phyloP scores from a whole-genome alignment of 2,888 invertebrate species.

The Drosophila phalerata region DNA sequence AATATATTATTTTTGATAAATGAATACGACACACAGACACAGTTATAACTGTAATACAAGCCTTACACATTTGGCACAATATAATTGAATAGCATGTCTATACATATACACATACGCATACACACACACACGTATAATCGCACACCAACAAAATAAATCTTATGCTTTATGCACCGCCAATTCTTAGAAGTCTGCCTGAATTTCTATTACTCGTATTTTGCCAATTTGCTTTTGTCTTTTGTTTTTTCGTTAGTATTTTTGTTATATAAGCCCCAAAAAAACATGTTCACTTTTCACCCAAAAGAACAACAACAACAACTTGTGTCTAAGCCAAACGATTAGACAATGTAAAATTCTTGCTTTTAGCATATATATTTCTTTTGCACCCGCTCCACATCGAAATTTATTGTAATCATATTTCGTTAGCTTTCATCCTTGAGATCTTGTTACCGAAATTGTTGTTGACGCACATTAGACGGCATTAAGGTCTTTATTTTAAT shows the following conservation, averaged over 20 bases:
- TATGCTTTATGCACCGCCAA: conserved; percentile 65
- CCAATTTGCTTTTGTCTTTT: conserved; percentile 27
- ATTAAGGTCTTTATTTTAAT: conserved; percentile 57
- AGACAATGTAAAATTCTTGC: conserved; percentile 36
- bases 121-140: conserved; percentile 4
- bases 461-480: conserved; percentile 45
- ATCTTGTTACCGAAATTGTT: conserved; percentile 33
- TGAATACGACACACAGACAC: conserved; percentile 64
- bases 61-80: conserved; percentile 29
- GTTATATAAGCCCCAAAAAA: conserved; percentile 20
- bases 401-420: conserved; percentile 46
- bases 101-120: conserved; percentile 5
- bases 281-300: conserved; percentile 47
- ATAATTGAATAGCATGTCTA: conserved; percentile 51
- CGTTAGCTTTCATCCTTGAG: conserved; percentile 15
- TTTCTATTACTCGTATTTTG: conserved; percentile 29
- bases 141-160: conserved; percentile 62
- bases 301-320: conserved; percentile 6
- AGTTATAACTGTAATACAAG: conserved; percentile 35
- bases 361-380: conserved; percentile 30
- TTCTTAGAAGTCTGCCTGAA: conserved; percentile 31
- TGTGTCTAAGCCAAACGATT: conserved; percentile 41
- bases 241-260: conserved; percentile 18
- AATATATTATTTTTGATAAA: conserved; percentile 81
- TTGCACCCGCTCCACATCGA: background rate